Percentiles rank a stretch among this genome's conserved stretches.
These are phyloP conservation scores for Lepidurus packardi DNA, from an alignment of 1,140 invertebrate genomes.

Conservation along the genomic window DNA sequence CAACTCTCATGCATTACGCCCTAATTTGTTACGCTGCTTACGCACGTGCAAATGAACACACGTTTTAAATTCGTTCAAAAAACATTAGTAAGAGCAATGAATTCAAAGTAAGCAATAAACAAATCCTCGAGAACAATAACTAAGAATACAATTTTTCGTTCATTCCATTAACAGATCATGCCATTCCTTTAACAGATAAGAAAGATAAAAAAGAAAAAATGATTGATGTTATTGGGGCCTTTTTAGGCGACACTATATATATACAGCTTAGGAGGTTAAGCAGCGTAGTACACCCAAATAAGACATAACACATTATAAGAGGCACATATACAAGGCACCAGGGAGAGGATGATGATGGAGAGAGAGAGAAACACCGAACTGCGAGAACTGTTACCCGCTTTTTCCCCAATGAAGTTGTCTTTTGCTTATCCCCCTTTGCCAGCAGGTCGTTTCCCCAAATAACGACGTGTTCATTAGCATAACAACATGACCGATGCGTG, in stretches of 20 bases:
- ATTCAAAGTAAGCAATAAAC: too few relatives aligned
- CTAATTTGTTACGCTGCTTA: too few relatives aligned
- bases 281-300: neutral
- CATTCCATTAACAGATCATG: too few relatives aligned
- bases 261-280: neutral
- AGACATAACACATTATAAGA: slow-evolving; percentile 3
- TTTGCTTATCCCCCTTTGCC: neutral
- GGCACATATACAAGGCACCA: neutral
- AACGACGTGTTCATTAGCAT: slow-evolving; percentile 15
- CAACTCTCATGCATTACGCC: too few relatives aligned
- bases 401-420: slow-evolving; percentile 12
- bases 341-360: neutral
- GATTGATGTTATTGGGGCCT: slow-evolving; percentile 12
- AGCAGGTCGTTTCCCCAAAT: slow-evolving; percentile 20
- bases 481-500: slow-evolving; percentile 21
- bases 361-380: neutral
- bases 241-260: neutral
- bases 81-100: too few relatives aligned
- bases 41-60: too few relatives aligned
- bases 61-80: too few relatives aligned
- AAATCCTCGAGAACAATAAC: neutral
- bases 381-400: slow-evolving; percentile 3
- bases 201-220: neutral
- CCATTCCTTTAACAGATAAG: neutral
- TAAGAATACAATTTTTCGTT: neutral